Conservation (phyloP, 2,113 vertebrate species). For the Trinectes maculatus region DNA sequence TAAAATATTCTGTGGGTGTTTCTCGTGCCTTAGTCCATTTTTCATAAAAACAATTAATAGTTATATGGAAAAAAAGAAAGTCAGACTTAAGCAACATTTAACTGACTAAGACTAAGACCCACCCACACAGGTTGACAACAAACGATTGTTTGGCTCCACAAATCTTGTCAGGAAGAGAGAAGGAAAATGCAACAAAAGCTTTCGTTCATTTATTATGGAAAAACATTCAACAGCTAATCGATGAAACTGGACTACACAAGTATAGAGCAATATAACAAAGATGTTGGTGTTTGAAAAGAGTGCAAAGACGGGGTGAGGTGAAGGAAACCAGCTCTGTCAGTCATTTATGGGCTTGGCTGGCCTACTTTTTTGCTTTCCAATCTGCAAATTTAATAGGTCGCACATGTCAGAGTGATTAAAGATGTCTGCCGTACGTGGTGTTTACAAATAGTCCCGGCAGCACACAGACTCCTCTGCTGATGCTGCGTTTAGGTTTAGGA, state of each 20-base stretch:
- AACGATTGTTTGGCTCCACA: not conserved
- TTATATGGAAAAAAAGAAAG: not conserved
- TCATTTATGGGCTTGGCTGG: conserved; percentile 48
- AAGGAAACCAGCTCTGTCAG: conserved; percentile 18
- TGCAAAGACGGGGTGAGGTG: conserved; percentile 7
- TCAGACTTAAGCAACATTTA: not conserved
- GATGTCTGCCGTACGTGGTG: conserved; percentile 47
- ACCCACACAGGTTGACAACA: not conserved
- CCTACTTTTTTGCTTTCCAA: conserved; percentile 61
- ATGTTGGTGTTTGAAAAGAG: conserved; percentile 14
- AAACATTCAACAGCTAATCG: not conserved
- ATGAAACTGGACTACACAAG: no score
- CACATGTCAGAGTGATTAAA: conserved; percentile 52
- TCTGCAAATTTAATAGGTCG: conserved; percentile 36
- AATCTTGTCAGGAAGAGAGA: not conserved
- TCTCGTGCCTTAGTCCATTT: conserved; percentile 5
- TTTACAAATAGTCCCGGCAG: conserved; percentile 54
- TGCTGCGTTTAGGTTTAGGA: conserved; percentile 16
- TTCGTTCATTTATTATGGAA: not conserved
- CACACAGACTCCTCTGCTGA: not conserved
- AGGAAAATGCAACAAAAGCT: not conserved
- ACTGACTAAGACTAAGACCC: conserved; percentile 3
- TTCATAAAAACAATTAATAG: conserved; percentile 16
- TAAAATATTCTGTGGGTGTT: conserved; percentile 12
- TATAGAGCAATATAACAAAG: not conserved